Evolutionary conservation across 2,113 vertebrate genomes (phyloP).

Genomic region (Acrocephalus arundinaceus): DNA sequence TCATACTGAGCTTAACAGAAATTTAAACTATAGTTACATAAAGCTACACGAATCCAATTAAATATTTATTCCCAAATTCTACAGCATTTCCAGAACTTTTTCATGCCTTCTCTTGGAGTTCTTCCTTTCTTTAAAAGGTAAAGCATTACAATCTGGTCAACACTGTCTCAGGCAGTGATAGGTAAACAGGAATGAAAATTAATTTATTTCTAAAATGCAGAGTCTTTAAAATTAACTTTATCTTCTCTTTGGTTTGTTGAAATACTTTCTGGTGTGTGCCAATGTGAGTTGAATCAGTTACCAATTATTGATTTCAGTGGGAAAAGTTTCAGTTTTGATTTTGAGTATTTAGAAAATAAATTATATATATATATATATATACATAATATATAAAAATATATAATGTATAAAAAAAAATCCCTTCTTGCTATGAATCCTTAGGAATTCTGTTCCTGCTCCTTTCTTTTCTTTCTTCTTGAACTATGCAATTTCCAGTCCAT

Average conservation of each 20-base stretch:
- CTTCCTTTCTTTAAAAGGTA: not conserved
- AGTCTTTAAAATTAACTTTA: not conserved
- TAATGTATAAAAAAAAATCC: not conserved
- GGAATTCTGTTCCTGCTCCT: not conserved
- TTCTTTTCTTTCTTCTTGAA: not conserved
- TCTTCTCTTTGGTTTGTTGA: not conserved
- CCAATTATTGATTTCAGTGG: not conserved
- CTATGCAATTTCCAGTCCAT: not conserved
- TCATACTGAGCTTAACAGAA: not conserved
- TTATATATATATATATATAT: not conserved
- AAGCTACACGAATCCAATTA: not conserved
- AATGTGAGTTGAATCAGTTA: not conserved
- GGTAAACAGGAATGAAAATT: not conserved
- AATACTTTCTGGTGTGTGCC: not conserved
- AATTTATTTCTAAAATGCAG: not conserved
- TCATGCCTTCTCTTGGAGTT: not conserved
- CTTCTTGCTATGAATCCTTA: not conserved
- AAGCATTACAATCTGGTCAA: not conserved
- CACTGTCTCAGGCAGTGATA: not conserved
- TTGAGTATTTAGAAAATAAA: not conserved
- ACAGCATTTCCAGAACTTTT: not conserved
- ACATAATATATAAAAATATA: not conserved
- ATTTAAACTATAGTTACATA: not conserved
- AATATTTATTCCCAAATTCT: not conserved
- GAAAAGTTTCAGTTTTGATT: not conserved